phyloP scores from a whole-genome alignment of 2,797 vertebrate species.

The Cuniculus paca region DNA sequence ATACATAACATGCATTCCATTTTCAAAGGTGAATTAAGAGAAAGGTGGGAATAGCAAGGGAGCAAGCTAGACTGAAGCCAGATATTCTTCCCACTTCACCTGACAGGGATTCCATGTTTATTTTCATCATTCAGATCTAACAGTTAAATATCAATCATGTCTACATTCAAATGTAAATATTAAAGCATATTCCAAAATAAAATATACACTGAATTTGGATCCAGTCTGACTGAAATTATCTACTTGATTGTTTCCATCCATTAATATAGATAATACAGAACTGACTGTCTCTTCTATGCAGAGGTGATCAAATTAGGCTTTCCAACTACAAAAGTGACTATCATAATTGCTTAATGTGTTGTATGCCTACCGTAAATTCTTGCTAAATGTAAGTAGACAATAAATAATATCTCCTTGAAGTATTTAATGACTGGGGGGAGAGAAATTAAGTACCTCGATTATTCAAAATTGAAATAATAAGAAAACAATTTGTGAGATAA shows the following conservation, averaged over 20 bases:
- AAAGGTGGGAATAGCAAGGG: not conserved
- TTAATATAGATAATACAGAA: constrained; percentile 54
- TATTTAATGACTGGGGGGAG: constrained; percentile 28
- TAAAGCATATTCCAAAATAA: constrained; percentile 56
- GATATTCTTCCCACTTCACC: not conserved
- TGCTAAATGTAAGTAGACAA: constrained; percentile 48
- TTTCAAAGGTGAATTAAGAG: not conserved
- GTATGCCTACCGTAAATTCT: constrained; percentile 62
- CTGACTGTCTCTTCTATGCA: constrained; percentile 49
- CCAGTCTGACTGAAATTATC: constrained; percentile 62
- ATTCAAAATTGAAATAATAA: constrained; percentile 53
- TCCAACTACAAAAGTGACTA: constrained; percentile 41
- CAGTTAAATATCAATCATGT: not conserved
- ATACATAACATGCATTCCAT: not conserved
- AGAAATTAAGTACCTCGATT: constrained; percentile 47
- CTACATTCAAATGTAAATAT: constrained; percentile 56
- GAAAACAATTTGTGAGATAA: not conserved
- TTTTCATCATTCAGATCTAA: not conserved
- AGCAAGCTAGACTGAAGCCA: not conserved
- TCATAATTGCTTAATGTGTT: constrained; percentile 18
- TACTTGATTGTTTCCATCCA: constrained; percentile 36
- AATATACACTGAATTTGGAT: constrained; percentile 59
- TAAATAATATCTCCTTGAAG: constrained; percentile 63
- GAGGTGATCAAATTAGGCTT: constrained; percentile 14
- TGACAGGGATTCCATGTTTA: not conserved